A percentile compares a stretch with the other conserved stretches of the same genome.
These are phyloP conservation scores for Synergus laeviventris DNA, from an alignment of 2,888 invertebrate species.

Conservation along the genomic window DNA sequence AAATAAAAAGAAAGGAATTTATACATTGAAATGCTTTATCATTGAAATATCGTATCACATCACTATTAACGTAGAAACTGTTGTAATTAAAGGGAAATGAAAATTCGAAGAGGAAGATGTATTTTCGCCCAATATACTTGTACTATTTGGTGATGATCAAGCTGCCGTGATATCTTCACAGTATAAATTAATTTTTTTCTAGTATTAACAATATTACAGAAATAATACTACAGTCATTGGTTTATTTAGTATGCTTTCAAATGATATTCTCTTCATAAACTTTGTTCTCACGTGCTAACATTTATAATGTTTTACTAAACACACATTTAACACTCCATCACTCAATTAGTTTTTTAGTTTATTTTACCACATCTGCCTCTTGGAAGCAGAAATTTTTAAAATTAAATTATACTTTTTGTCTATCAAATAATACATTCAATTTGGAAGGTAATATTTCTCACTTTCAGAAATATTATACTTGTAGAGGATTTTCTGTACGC, in stretches of 20 bases:
- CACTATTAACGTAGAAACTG: slow-evolving; percentile 5
- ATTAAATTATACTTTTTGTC: background rate
- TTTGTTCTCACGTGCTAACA: slow-evolving; percentile 54
- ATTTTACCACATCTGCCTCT: background rate
- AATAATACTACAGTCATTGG: slow-evolving; percentile 27
- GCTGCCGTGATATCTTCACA: background rate
- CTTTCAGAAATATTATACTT: background rate
- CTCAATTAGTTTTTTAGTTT: slow-evolving; percentile 47
- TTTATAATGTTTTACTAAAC: slow-evolving; percentile 51
- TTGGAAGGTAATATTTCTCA: background rate
- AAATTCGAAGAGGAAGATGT: background rate
- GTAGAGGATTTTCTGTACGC: slow-evolving; percentile 1
- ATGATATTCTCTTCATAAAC: slow-evolving; percentile 51
- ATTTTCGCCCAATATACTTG: background rate
- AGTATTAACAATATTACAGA: background rate
- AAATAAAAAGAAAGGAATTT: background rate
- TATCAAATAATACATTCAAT: slow-evolving; percentile 2
- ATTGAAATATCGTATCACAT: slow-evolving; percentile 25
- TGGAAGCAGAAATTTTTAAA: background rate
- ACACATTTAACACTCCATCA: slow-evolving; percentile 52
- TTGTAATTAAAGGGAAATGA: background rate
- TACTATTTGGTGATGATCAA: slow-evolving; percentile 7
- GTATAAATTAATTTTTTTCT: slow-evolving; percentile 2
- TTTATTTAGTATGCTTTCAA: slow-evolving; percentile 40
- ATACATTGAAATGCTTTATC: slow-evolving; percentile 19